Percentiles rank a stretch among this genome's conserved stretches.
Evolutionary conservation across 2,113 vertebrate species (phyloP).

Genomic region (Gopherus evgoodei): DNA sequence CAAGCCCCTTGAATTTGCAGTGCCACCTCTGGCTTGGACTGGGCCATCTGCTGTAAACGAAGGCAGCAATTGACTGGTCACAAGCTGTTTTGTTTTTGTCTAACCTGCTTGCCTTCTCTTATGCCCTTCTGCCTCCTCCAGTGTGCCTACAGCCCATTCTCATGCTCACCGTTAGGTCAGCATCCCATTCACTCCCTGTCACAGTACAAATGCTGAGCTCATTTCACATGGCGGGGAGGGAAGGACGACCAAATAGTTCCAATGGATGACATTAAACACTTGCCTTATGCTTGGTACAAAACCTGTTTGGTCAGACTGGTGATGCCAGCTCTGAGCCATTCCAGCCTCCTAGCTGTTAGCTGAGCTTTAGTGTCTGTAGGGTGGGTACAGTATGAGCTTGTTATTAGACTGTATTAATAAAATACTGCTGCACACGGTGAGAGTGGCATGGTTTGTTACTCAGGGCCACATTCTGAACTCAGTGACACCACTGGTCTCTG

Average conservation of each 20-base stretch:
- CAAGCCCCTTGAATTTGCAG: accelerated
- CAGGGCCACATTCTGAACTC: neutral
- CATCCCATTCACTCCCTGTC: neutral
- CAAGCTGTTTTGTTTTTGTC: neutral
- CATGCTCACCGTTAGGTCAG: neutral
- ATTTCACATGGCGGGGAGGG: neutral
- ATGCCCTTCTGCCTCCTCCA: neutral
- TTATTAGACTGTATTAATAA: neutral
- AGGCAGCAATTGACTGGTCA: neutral
- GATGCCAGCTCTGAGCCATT: neutral
- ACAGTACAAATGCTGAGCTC: accelerated
- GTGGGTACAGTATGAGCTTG: neutral
- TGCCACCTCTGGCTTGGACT: accelerated
- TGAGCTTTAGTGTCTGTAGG: neutral
- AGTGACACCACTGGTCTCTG: neutral
- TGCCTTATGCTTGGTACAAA: neutral
- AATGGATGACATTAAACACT: neutral
- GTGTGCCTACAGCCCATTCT: neutral
- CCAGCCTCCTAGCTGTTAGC: too few species aligned
- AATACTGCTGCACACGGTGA: neutral
- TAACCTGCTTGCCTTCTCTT: neutral
- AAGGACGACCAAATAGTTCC: neutral
- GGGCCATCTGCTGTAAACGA: neutral
- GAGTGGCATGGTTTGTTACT: neutral
- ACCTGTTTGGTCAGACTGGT: neutral